These are phyloP conservation scores for Amblyjoppa proteus DNA, from an alignment of 2,888 invertebrate genomes.

Conservation along the genomic window DNA sequence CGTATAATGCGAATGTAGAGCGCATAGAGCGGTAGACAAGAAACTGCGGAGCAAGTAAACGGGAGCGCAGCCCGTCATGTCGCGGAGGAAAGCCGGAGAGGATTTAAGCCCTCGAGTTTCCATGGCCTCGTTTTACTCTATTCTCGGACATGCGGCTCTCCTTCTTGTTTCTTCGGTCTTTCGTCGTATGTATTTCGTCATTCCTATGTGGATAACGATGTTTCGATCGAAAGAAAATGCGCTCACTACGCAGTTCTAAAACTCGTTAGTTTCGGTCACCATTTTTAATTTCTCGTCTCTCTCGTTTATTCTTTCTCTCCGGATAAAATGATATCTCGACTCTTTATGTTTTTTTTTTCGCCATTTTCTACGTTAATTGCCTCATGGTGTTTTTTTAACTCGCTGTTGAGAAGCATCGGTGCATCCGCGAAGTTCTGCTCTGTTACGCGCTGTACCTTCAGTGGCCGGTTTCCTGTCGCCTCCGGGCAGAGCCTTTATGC, in stretches of 20 bases:
- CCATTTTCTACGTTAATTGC: neutral
- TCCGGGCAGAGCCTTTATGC: conserved; percentile 7
- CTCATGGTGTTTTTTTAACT: conserved; percentile 6
- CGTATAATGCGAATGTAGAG: neutral
- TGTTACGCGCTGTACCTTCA: neutral
- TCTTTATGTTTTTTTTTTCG: neutral
- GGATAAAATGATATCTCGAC: neutral
- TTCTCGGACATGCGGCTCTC: neutral
- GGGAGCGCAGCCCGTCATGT: conserved; percentile 30
- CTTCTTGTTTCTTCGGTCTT: neutral
- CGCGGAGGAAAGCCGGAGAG: conserved; percentile 3
- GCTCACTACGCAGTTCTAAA: neutral
- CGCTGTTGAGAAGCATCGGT: neutral
- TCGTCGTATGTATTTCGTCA: neutral
- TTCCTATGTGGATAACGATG: conserved; percentile 1
- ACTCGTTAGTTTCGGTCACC: neutral
- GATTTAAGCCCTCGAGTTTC: conserved; percentile 4
- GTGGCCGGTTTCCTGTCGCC: neutral
- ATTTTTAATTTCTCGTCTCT: neutral
- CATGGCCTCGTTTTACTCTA: conserved; percentile 13
- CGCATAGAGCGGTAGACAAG: neutral
- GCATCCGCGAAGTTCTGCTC: neutral
- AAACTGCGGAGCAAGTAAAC: conserved; percentile 32
- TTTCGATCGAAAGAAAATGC: conserved; percentile 20
- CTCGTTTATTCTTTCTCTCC: neutral